A percentile compares a stretch with the other conserved stretches of the same genome.
phyloP scores from a whole-genome alignment of 2,113 vertebrate species.

The Vanacampus margaritifer region DNA sequence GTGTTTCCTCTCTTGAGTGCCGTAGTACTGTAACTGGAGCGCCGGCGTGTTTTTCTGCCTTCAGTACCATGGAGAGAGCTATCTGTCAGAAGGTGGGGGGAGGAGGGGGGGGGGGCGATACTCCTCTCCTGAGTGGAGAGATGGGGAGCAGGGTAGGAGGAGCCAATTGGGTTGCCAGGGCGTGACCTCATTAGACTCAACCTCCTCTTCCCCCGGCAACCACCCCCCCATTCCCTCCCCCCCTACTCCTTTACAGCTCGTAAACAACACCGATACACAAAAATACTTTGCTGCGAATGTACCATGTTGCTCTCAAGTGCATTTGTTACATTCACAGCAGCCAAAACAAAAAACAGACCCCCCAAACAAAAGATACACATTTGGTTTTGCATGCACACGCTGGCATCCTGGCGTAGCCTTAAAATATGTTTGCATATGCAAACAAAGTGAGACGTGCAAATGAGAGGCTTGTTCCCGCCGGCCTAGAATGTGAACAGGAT shows the following conservation, averaged over 20 bases:
- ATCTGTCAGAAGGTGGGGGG: conserved; percentile 32
- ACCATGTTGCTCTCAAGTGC: conserved; percentile 47
- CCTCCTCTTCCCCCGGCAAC: conserved; percentile 65
- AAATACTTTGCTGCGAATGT: conserved; percentile 46
- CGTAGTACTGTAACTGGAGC: conserved; percentile 31
- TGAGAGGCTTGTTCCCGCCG: conserved; percentile 26
- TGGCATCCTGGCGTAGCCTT: conserved; percentile 32
- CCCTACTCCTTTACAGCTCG: conserved; percentile 43
- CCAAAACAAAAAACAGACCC: conserved; percentile 40
- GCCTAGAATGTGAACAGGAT: conserved; percentile 29
- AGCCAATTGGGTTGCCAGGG: conserved; percentile 64
- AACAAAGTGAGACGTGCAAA: conserved; percentile 30
- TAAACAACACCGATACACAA: conserved; percentile 69
- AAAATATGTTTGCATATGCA: conserved; percentile 45
- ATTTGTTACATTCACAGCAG: conserved; percentile 33
- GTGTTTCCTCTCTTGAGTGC: conserved; percentile 22
- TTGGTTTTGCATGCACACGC: conserved; percentile 11
- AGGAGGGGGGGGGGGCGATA: conserved; percentile 43
- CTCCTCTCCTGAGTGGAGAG: conserved; percentile 30
- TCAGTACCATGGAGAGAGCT: conserved; percentile 78
- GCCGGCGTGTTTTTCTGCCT: conserved; percentile 53
- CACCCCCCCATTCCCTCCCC: conserved; percentile 23
- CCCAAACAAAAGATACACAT: conserved; percentile 20
- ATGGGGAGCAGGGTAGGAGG: conserved; percentile 45
- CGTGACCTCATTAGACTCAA: conserved; percentile 74